Base-by-base conservation (phyloP, 2,797 vertebrate species). In the Natrix natrix region DNA sequence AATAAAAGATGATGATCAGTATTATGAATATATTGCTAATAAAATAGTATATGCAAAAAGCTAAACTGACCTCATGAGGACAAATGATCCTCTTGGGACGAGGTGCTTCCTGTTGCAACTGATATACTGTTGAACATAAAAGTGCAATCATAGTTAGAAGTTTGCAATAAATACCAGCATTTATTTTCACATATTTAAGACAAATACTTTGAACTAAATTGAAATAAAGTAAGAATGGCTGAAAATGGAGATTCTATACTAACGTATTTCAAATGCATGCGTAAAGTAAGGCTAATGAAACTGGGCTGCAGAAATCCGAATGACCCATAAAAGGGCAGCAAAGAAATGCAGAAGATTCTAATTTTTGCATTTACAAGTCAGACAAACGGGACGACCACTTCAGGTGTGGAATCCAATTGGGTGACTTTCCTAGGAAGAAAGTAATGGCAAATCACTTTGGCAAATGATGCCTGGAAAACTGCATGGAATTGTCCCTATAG, bases 11-110 rank as follows among this genome's bases (percentile, higher is more conserved):
- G 63, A 93, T 96, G 93, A 48, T 52, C 20, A 96, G 93, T 13
- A 13, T 14, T 89, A 94, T 93, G 91, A 92, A 93, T 92, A 91
- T 0, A 16, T 86, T 90, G 86, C 94, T 96, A 93, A 95, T 89
- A 96, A 97, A 97, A 97, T 87, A 95, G 96, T 95, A 95, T 74
- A 60, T 57, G 94, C 89, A 7, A 8, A 94, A 96, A 94, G 91
- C 94, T 93, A 91, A 95, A 98, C 99, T 98, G 94, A 99, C 99
- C 99, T 99, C 99, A 94, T 98, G 98, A 96, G 99, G 98, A 98
- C 98, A 99, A 94, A 98, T 98, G 96, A 99, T 98, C 98, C 99
- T 99, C 98, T 99, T 99, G 98, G 99, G 99, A 95, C 98, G 98
- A 8, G 98, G 98, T 5, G 99, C 98, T 96, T 99, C 99, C 97